Conservation (phyloP, 2,797 vertebrate genomes). For the Telmatherina bonti region DNA sequence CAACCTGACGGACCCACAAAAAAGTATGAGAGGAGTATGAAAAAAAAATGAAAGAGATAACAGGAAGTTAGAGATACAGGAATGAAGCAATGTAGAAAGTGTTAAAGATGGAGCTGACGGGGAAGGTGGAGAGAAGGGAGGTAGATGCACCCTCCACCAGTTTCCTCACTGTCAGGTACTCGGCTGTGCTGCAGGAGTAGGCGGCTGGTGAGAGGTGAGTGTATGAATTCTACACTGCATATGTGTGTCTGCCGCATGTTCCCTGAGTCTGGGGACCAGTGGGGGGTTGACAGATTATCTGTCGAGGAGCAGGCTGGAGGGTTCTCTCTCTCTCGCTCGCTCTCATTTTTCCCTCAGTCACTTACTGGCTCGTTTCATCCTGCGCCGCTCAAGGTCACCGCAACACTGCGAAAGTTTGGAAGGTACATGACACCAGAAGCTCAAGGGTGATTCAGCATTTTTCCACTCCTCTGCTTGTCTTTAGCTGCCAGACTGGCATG, state of each 20-base stretch:
- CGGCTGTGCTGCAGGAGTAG: constrained; percentile 61
- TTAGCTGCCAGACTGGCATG: constrained; percentile 38
- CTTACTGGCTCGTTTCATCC: constrained; percentile 49
- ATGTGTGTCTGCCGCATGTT: constrained; percentile 61
- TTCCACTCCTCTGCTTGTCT: constrained; percentile 52
- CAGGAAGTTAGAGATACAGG: constrained; percentile 40
- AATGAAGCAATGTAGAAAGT: constrained; percentile 41
- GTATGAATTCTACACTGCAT: constrained; percentile 37
- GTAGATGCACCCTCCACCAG: constrained; percentile 63
- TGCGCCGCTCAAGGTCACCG: constrained; percentile 80
- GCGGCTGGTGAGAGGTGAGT: constrained; percentile 51
- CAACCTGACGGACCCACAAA: constrained; percentile 15
- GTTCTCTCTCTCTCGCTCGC: constrained; percentile 52
- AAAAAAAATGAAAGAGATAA: constrained; percentile 44
- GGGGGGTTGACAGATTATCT: constrained; percentile 83
- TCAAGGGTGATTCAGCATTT: constrained; percentile 81
- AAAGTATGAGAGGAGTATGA: constrained; percentile 27
- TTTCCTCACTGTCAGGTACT: constrained; percentile 69
- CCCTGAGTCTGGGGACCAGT: constrained; percentile 68
- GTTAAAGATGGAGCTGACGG: constrained; percentile 77
- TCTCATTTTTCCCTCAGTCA: constrained; percentile 59
- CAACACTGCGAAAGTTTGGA: constrained; percentile 79
- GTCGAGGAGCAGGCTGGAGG: constrained; percentile 76
- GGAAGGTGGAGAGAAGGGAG: constrained; percentile 46
- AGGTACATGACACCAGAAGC: constrained; percentile 59